Base-by-base conservation (phyloP, 2,888 invertebrate genomes). In the Cyaniris semiargus region DNA sequence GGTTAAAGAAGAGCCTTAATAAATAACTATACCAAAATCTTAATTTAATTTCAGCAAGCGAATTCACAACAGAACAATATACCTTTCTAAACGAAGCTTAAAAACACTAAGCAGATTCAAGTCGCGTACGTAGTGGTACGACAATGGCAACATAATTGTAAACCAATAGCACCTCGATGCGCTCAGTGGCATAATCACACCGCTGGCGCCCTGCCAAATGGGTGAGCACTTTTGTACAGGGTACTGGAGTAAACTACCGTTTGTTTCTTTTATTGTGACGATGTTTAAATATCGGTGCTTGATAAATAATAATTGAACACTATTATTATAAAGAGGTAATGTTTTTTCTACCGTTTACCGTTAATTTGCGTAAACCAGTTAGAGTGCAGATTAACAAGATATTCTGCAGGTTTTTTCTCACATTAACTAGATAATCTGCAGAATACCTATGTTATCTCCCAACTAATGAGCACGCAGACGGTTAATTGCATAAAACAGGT, bases 141-240 rank as follows among this genome's bases (percentile, higher is more conserved):
- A 66, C 66, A 66, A 66, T 31, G 66, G 66, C 66, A 27, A 66
- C 66, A 66, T 18, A 66, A 66, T 66, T 66, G 66, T 66, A 31
- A 66, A 66, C 66, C 66, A 66, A 66, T 66, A 66, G 66, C 27
- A 66, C 27, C 66, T 66, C 66, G 66, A 66, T 27, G 66, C 66
- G 31, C 27, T 66, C 66, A 66, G 66, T 66, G 66, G 66, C 66
- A 31, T 66, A 66, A 66, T 66, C 66, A 66, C 27, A 13, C 15
- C 23, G 66, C 66, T 66, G 66, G 66, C 66, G 27, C 66, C 6
- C 27, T 23, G 66, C 66, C 66, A 66, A 66, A 27, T 66, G 66
- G 66, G 66, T 66, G 66, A 66, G 27, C 66, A 66, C 66, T 18
- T 66, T 66, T 66, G 66, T 66, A 31, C 15, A 23, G 8, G 23